Evolutionary conservation across 2,888 invertebrate species (phyloP).

Genomic region (Scaptomyza flava): DNA sequence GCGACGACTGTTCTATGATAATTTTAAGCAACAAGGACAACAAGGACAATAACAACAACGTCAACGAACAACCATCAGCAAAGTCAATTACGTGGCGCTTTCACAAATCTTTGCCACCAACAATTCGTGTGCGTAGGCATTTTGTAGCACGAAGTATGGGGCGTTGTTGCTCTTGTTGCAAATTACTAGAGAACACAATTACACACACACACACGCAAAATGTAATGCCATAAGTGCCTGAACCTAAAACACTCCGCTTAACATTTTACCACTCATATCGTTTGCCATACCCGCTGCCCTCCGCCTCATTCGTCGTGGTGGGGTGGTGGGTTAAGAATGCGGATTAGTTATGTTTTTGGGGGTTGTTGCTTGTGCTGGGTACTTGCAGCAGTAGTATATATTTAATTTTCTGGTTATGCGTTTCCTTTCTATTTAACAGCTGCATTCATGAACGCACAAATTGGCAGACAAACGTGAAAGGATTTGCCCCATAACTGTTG

Average conservation of each 20-base stretch:
- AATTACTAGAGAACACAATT: constrained; percentile 71
- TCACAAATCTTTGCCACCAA: constrained; percentile 71
- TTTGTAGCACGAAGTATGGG: constrained; percentile 23
- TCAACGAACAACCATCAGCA: constrained; percentile 55
- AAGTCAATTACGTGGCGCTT: constrained; percentile 77
- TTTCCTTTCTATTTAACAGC: constrained; percentile 65
- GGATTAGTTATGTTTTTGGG: constrained; percentile 74
- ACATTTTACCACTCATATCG: constrained; percentile 67
- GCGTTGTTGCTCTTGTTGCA: constrained; percentile 42
- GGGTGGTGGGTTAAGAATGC: constrained; percentile 54
- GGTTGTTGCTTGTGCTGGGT: constrained; percentile 37
- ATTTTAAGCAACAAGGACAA: constrained; percentile 64
- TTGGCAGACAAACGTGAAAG: constrained; percentile 63
- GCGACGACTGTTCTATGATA: constrained; percentile 62
- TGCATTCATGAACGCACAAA: constrained; percentile 74
- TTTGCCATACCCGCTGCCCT: constrained; percentile 32
- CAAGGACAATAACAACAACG: constrained; percentile 27
- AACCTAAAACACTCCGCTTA: constrained; percentile 77
- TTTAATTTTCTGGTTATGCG: constrained; percentile 74
- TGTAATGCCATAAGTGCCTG: constrained; percentile 79
- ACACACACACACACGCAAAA: constrained; percentile 41
- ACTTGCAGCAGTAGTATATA: constrained; percentile 17
- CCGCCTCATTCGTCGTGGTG: constrained; percentile 15
- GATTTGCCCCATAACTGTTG: constrained; percentile 68
- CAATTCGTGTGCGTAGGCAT: constrained; percentile 66